Percentiles rank a stretch among this genome's conserved stretches.
Evolutionary conservation across 2,888 invertebrate species (phyloP).

Genomic region (Tenthredo mesomela): DNA sequence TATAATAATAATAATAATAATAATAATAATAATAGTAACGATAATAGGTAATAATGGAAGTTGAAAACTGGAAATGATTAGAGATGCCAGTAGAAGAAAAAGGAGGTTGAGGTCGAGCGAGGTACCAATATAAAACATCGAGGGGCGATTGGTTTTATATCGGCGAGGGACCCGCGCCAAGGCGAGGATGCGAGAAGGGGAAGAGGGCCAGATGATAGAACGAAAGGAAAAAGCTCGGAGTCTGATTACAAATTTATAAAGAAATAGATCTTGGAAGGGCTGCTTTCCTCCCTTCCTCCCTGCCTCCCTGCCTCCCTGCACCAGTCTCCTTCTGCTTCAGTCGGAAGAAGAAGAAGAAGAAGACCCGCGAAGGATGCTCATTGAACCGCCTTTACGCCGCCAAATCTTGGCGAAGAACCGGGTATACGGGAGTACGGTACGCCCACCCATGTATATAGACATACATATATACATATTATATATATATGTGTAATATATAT

Average conservation of each 20-base stretch:
- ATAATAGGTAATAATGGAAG: slow-evolving; percentile 35
- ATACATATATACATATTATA: slow-evolving; percentile 6
- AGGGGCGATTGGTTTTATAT: slow-evolving; percentile 47
- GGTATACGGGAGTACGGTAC: slow-evolving; percentile 14
- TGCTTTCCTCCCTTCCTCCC: slow-evolving; percentile 5
- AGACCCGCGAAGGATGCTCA: slow-evolving; percentile 39
- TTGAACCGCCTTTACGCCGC: slow-evolving; percentile 38
- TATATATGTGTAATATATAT: slow-evolving; percentile 36
- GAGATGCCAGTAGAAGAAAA: slow-evolving; percentile 25
- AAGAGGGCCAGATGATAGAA: slow-evolving; percentile 45
- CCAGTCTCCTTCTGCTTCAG: background rate
- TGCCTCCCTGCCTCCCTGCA: background rate
- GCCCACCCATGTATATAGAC: slow-evolving; percentile 23
- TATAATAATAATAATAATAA: background rate
- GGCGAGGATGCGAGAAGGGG: background rate
- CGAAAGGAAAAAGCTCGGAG: slow-evolving; percentile 54
- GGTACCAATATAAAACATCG: slow-evolving; percentile 44
- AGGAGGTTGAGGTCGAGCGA: slow-evolving; percentile 31
- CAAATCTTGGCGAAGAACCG: slow-evolving; percentile 21
- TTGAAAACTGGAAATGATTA: slow-evolving; percentile 31
- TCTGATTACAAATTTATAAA: slow-evolving; percentile 71
- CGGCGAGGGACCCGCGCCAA: slow-evolving; percentile 31
- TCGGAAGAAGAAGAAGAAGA: slow-evolving; percentile 9
- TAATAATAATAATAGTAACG: background rate
- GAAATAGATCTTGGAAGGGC: slow-evolving; percentile 65